phyloP scores from a whole-genome alignment of 1,140 invertebrate species.

The Drosophila varians region DNA sequence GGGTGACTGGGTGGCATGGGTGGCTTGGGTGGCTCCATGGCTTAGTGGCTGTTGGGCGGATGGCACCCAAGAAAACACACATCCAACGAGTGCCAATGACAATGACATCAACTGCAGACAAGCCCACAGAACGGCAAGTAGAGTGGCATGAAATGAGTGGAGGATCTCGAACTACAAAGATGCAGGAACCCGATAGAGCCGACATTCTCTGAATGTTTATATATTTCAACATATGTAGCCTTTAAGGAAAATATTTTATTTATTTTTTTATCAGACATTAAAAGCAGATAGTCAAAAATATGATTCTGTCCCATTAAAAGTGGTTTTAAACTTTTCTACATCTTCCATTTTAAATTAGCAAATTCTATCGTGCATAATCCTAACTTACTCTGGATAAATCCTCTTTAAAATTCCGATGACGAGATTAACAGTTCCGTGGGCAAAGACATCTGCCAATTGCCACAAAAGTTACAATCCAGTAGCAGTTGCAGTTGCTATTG shows the following conservation, averaged over 20 bases:
- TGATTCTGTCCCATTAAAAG: no score
- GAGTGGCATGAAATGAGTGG: conserved; percentile 14
- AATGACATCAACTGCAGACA: conserved; percentile 78
- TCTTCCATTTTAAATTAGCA: no score
- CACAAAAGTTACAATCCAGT: conserved; percentile 22
- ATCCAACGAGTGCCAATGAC: conserved; percentile 69
- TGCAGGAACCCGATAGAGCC: conserved; percentile 29
- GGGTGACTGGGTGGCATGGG: not conserved
- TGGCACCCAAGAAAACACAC: conserved; percentile 49
- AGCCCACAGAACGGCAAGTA: conserved; percentile 56
- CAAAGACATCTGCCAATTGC: conserved; percentile 40
- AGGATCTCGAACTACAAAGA: conserved; percentile 36
- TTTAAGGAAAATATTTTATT: no score
- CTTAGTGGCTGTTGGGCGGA: not conserved
- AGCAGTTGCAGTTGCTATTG: conserved; percentile 14
- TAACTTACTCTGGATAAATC: conserved; percentile 14
- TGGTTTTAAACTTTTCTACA: no score
- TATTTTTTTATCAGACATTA: no score
- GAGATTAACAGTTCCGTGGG: conserved; percentile 24
- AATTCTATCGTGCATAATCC: conserved; percentile 1
- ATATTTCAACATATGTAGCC: no score
- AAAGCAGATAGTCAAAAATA: no score
- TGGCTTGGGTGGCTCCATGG: not conserved
- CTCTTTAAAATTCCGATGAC: conserved; percentile 33
- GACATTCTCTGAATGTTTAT: no score